Evolutionary conservation across 2,797 vertebrate species (phyloP), one percentile per base, ranked within the genome.

Genomic region (Notolepis coatsorum): DNA sequence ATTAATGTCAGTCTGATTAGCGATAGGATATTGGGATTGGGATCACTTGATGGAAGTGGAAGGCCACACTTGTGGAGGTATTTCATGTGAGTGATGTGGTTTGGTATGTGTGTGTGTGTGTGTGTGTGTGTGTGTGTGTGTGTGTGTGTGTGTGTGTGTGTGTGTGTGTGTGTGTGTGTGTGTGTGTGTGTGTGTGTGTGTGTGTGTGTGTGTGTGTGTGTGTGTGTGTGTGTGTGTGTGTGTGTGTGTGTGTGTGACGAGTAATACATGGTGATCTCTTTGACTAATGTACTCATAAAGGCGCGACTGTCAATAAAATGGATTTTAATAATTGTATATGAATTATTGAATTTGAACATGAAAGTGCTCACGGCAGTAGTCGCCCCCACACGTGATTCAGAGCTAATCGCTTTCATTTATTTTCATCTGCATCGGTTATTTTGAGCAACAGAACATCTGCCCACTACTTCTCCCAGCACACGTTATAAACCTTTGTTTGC

Each of bases 11-110:
- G 63, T 71, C 48, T 68, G 67, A 80, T 71, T 68, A 43, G 65
- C 59, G 68, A 28, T 42, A n/a, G 17, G 65, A 68, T 75, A 43
- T 68, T 79, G 45, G 27, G 35, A 18, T 57, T 68, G 31, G 71
- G 25, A 71, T 82, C 65, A 23, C 53, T 61, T 23, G 48, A 63
- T 49, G 63, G n/a, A n/a, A 68, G 80, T 71, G 63, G 53, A 79
- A 80, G 81, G 63, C 66, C 77, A 47, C 45, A 41, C 57, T 83
- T 68, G 59, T 82, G 73, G 68, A 79, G 77, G 81, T 68, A 74
- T 88, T 84, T 70, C 54, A 59, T 55, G 41, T 37, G 65, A 75
- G 65, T 76, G 84, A 81, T 86, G 75, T 52, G 55, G 72, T 63
- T 73, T 28, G 33, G 56, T 50, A 48, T 74, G 20, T 58, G 31